phyloP scores from a whole-genome alignment of 2,113 vertebrate species.

The Syngnathoides biaculeatus region DNA sequence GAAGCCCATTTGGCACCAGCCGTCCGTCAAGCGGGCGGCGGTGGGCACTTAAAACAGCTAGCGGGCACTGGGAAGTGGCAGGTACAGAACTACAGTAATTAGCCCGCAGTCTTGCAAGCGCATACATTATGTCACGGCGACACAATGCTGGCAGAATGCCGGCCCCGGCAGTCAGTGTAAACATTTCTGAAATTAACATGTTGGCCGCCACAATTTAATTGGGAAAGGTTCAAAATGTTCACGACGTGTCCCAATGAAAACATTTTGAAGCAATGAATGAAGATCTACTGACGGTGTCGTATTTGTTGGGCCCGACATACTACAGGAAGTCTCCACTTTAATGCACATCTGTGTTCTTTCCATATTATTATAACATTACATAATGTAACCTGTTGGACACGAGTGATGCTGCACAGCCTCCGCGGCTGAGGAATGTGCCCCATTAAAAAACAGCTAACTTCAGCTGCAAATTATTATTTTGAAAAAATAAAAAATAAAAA shows the following conservation, averaged over 20 bases:
- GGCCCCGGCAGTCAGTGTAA: background rate
- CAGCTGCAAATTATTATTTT: background rate
- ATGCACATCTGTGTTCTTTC: background rate
- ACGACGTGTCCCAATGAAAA: background rate
- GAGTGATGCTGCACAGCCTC: background rate
- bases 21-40: constrained; percentile 36
- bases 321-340: background rate
- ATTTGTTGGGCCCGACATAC: background rate
- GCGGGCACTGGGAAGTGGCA: constrained; percentile 33
- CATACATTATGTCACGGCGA: constrained; percentile 29
- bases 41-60: constrained; percentile 49
- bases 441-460: background rate
- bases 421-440: background rate
- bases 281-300: background rate
- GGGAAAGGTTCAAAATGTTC: background rate
- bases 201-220: background rate
- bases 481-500: background rate
- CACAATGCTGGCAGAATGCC: constrained; percentile 19
- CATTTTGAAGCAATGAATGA: background rate
- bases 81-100: constrained; percentile 58
- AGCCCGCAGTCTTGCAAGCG: constrained; percentile 24
- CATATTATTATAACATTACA: background rate
- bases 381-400: background rate
- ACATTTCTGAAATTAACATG: background rate
- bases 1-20: constrained; percentile 43